Conservation (phyloP, 2,888 invertebrate species). For the Brenthis hecate region DNA sequence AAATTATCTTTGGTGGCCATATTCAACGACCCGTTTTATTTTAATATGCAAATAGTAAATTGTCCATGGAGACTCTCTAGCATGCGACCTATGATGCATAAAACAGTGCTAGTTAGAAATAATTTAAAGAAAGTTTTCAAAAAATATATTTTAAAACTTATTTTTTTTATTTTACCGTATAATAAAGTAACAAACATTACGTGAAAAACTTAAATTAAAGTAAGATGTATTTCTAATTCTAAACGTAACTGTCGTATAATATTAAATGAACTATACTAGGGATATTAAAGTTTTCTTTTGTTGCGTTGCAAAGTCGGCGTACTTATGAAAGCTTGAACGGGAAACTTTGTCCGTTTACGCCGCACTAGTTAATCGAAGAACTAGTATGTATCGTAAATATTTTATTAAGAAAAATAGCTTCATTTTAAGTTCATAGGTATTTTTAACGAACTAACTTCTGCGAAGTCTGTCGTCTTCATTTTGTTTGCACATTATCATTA, state of each 20-base stretch:
- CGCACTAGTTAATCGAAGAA: constrained; percentile 58
- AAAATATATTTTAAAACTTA: no score
- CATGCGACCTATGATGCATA: no score
- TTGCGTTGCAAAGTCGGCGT: constrained; percentile 40
- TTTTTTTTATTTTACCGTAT: no score
- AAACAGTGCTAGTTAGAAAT: no score
- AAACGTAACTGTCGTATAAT: constrained; percentile 41
- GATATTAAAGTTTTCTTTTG: constrained; percentile 43
- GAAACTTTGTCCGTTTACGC: constrained; percentile 40
- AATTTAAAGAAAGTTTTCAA: no score
- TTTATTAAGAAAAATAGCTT: constrained; percentile 19
- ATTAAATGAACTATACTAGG: constrained; percentile 46
- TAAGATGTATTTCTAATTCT: constrained; percentile 19
- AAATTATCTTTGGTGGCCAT: no score
- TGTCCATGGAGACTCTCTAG: no score
- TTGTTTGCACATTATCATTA: not conserved
- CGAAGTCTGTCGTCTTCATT: no score
- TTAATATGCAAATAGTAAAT: no score
- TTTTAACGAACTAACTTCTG: not conserved
- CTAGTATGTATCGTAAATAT: constrained; percentile 32
- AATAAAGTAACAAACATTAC: not conserved
- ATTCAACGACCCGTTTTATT: no score
- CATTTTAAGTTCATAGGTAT: not conserved
- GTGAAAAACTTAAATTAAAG: not conserved
- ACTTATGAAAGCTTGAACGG: constrained; percentile 41